These are phyloP conservation scores for Buceros bicornis DNA, from an alignment of 2,797 vertebrate species.

Conservation along the genomic window DNA sequence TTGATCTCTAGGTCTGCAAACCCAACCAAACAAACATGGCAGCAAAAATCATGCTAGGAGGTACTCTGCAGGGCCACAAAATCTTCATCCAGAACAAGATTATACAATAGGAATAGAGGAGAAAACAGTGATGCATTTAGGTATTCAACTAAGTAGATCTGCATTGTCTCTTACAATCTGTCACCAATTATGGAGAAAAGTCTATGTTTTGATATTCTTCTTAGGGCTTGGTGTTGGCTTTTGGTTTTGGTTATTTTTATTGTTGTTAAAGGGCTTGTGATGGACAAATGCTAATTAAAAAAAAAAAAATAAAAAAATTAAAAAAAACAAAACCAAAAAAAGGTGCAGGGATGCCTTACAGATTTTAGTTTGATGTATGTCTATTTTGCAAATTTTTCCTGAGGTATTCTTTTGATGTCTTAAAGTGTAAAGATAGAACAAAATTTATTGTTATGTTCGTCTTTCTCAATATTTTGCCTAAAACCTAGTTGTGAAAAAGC, in stretches of 20 bases:
- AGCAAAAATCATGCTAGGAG: background rate
- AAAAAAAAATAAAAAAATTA: background rate
- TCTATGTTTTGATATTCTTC: background rate
- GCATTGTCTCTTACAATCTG: background rate
- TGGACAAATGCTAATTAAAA: rapidly evolving
- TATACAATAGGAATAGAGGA: background rate
- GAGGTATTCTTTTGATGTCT: background rate
- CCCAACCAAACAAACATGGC: background rate
- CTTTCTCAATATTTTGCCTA: background rate
- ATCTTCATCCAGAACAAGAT: background rate
- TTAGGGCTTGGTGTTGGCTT: background rate
- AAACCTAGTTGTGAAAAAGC: background rate
- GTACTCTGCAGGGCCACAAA: background rate
- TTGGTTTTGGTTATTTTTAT: background rate
- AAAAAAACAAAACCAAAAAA: background rate
- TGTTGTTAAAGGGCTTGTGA: background rate
- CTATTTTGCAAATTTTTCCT: background rate
- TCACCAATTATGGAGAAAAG: background rate
- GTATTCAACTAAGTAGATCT: background rate
- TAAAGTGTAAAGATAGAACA: background rate
- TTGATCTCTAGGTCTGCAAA: background rate
- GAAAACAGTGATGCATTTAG: background rate
- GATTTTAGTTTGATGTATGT: background rate
- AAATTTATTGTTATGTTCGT: background rate
- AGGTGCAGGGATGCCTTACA: background rate